Percentiles rank a stretch among this genome's conserved stretches.
Conservation (phyloP, 2,888 invertebrate genomes). For the Drosophila macrospina region DNA sequence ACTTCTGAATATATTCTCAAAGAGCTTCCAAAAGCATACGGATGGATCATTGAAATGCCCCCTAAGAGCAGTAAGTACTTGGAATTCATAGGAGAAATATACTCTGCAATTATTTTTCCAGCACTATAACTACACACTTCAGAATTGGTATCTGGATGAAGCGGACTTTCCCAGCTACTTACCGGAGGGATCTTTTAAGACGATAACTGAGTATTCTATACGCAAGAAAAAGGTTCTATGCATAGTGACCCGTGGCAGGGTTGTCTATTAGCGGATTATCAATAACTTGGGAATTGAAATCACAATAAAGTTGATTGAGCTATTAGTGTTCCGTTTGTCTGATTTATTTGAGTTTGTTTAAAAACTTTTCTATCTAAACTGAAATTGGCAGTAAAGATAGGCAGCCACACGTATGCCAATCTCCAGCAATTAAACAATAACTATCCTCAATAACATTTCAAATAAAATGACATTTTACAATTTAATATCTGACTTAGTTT, state of each 20-base stretch:
- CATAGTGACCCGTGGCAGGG: conserved; percentile 30
- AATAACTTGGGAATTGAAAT: too few relatives aligned
- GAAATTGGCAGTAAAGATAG: too few relatives aligned
- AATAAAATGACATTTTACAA: background rate
- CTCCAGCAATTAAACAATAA: background rate
- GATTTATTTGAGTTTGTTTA: background rate
- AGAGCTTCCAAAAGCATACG: conserved; percentile 9
- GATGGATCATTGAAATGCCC: background rate
- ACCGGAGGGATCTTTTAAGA: conserved; percentile 45
- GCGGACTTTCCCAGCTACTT: conserved; percentile 43
- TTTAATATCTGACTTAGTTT: background rate
- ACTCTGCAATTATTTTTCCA: background rate
- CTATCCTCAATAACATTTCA: background rate
- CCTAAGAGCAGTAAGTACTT: conserved; percentile 4
- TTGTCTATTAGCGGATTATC: conserved; percentile 14
- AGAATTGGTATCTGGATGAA: conserved; percentile 53
- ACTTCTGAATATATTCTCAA: conserved; percentile 3
- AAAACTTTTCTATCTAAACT: background rate
- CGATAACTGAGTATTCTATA: conserved; percentile 33
- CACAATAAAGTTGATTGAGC: background rate
- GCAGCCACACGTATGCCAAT: too few relatives aligned
- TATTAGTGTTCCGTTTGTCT: background rate
- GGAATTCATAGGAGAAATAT: background rate
- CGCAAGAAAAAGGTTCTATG: conserved; percentile 12
- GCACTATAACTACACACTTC: conserved; percentile 46